Evolutionary conservation across 1,140 invertebrate species (phyloP).

Genomic region (Coptotermes formosanus): DNA sequence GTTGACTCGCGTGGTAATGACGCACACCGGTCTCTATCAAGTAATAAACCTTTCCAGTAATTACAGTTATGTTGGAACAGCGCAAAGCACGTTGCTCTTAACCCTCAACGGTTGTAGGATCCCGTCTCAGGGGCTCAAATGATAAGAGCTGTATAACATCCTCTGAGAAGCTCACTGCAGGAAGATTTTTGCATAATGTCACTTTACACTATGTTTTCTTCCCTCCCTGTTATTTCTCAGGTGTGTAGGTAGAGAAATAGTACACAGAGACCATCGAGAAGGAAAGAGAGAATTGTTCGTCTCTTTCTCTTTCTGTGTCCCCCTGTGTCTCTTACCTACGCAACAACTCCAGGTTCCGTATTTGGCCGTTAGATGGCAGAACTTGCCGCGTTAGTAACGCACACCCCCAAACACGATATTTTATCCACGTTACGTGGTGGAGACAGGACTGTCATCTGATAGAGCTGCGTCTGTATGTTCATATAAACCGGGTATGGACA

Average conservation of each 20-base stretch:
- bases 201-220: background rate
- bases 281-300: background rate
- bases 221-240: background rate
- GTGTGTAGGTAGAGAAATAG: background rate
- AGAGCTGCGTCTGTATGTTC: background rate
- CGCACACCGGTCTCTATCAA: background rate
- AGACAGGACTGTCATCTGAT: background rate
- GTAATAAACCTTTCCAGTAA: background rate
- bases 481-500: background rate
- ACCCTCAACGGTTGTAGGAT: background rate
- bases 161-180: background rate
- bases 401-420: background rate
- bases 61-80: background rate
- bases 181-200: background rate
- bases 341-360: background rate
- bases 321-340: background rate
- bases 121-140: background rate
- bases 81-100: background rate
- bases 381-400: background rate
- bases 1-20: background rate
- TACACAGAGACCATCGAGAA: background rate
- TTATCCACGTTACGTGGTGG: background rate
- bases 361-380: slow-evolving; percentile 7
- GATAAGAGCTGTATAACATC: background rate
- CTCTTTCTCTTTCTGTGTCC: background rate